A percentile compares a stretch with the other conserved stretches of the same genome.
phyloP scores from a whole-genome alignment of 2,113 vertebrate genomes.

The Sapayoa aenigma region DNA sequence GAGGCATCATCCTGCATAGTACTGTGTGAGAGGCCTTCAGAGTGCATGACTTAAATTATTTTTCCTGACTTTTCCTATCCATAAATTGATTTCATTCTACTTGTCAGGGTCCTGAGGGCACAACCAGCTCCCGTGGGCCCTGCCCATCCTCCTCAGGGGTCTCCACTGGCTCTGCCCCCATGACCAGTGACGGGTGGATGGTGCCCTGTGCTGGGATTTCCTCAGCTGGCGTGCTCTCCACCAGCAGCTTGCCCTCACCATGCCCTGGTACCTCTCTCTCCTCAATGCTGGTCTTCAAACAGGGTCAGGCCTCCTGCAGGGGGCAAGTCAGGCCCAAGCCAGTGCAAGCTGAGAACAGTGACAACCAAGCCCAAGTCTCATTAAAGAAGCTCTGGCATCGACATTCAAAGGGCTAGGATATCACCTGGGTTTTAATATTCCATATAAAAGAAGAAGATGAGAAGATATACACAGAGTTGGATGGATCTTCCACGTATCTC shows the following conservation, averaged over 20 bases:
- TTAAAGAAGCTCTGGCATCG: too few relatives aligned
- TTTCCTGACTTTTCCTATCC: not conserved
- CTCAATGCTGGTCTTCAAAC: not conserved
- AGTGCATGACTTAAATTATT: not conserved
- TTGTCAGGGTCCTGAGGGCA: not conserved
- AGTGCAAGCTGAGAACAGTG: rapidly evolving
- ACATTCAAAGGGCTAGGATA: not conserved
- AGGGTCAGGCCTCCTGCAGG: not conserved
- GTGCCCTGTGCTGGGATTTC: not conserved
- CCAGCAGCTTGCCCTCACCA: rapidly evolving
- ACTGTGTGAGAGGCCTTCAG: not conserved
- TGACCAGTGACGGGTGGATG: rapidly evolving
- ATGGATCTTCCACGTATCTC: not conserved
- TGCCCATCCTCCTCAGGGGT: rapidly evolving
- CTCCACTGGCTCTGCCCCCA: rapidly evolving
- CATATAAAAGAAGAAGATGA: not conserved
- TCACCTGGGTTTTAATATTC: not conserved
- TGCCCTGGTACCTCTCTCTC: not conserved
- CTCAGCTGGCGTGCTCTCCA: rapidly evolving
- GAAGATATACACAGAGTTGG: not conserved
- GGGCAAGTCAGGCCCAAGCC: rapidly evolving
- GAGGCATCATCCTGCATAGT: not conserved
- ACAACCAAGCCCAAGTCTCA: not conserved
- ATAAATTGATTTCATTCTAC: not conserved
- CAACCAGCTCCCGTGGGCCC: not conserved